Evolutionary conservation across 2,888 invertebrate species (phyloP), one percentile per base, ranked within the genome.

Genomic region (Scelioninae gen. 1): DNA sequence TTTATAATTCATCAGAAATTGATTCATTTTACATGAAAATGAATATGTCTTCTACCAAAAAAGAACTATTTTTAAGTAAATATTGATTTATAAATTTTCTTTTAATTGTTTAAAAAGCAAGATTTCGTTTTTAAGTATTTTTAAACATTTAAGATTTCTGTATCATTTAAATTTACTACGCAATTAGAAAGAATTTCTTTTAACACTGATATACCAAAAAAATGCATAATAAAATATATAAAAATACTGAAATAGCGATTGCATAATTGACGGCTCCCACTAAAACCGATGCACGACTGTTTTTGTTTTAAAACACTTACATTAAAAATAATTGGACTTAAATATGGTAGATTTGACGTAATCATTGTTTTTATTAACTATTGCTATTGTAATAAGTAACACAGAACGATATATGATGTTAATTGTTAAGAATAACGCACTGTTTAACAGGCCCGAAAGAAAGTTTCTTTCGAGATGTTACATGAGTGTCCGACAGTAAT

Each of bases 321-420:
- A 51, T 11, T 31, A 51, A 23, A 11, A 51, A 29, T 51, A n/a
- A 45, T 62, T 23, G 40, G n/a, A 43, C 11, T 62, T n/a, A 9
- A 9, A 53, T 53, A 15, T 32, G 31, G 32, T 69, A 43, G 56
- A 47, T 55, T 56, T 45, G 47, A 38, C 56, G 38, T 66, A 13
- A 63, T 62, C 15, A 43, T 66, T 58, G 38, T 75, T 75, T 23
- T 65, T 56, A 66, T 75, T 58, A n/a, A 38, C 69, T 53, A 62
- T 69, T 62, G 49, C 58, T 68, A 32, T 68, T 76, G 60, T 47
- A 76, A 68, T 76, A 29, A 76, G 31, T 66, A 40, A 47, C 5
- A 23, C 34, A 8, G 34, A 75, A 58, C 31, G 60, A 68, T 68
- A 49, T 76, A 77, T 29, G 32, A 40, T 60, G 53, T 75, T 75